Base-by-base conservation (phyloP, 2,113 vertebrate genomes). In the Salminus brasiliensis region DNA sequence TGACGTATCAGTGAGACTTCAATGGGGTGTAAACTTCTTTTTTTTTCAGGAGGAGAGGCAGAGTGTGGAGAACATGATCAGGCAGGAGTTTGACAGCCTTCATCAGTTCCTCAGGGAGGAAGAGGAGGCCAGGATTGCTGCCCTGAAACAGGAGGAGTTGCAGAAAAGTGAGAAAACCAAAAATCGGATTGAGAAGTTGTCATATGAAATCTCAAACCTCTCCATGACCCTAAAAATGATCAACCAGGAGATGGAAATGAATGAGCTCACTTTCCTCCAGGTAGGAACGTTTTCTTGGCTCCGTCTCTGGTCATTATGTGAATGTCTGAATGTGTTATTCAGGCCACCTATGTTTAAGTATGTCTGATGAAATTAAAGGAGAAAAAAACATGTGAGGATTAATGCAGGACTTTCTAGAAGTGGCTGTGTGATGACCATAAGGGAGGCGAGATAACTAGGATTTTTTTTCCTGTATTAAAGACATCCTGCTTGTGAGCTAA, bases 11-110 rank as follows among this genome's bases (percentile, higher is more conserved):
- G 45, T 47, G 15, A 47, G 8, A 47, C 15, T 47, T 9, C 4
- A 16, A 13, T n/a, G 15, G 3, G 3, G 16, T 49, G 23, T 74
- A 27, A n/a, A n/a, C n/a, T n/a, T n/a, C n/a, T n/a, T 23, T 18
- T 23, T 27, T 11, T 78, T 81, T 72, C 23, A 84, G 78, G 62
- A 76, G 18, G 39, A 63, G 36, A 65, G 18, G 0, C 36, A 55
- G 10, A 21, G 21, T 59, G 41, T 59, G 45, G 67, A 84, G 69
- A 67, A 52, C 11, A 49, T 52, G 21, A 75, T 84, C 12, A 80
- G 55, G 32, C 13, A 77, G 63, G 73, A 77, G 34, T 84, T 77
- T 45, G 74, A 84, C 55, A 77, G 71, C 9, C 82, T 84, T 59
- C 53, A 53, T 53, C 59, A 62, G 23, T 72, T 80, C 32, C 74